phyloP scores from a whole-genome alignment of 2,888 invertebrate genomes.

The Philereme transversata region DNA sequence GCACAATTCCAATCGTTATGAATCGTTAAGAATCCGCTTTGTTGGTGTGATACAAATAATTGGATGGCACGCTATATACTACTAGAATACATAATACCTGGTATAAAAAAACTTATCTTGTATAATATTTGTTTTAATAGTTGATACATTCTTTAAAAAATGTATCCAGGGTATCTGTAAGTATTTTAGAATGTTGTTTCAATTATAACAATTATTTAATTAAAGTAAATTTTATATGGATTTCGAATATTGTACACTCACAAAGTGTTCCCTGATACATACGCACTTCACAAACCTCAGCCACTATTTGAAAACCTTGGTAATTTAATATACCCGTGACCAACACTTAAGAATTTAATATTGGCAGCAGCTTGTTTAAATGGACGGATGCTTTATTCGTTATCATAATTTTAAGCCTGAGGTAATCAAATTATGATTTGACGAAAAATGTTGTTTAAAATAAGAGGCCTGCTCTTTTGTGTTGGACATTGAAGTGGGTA shows the following conservation, averaged over 20 bases:
- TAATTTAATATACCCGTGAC: slow-evolving; percentile 56
- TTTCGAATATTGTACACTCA: too few species aligned
- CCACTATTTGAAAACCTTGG: slow-evolving; percentile 34
- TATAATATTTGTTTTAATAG: too few species aligned
- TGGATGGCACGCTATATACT: too few species aligned
- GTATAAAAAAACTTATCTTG: too few species aligned
- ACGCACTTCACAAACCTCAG: slow-evolving; percentile 23
- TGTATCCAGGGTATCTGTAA: too few species aligned
- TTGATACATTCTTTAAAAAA: too few species aligned
- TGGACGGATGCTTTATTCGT: slow-evolving; percentile 66
- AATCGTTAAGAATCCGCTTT: slow-evolving; percentile 67
- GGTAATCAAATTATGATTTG: slow-evolving; percentile 70
- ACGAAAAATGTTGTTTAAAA: slow-evolving; percentile 39
- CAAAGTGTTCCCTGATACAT: too few species aligned
- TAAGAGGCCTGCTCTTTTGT: slow-evolving; percentile 38
- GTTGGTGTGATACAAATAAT: slow-evolving; percentile 38
- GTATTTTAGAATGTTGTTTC: too few species aligned
- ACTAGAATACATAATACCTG: too few species aligned
- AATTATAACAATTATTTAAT: too few species aligned
- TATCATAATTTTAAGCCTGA: slow-evolving; percentile 61
- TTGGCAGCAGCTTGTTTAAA: slow-evolving; percentile 72
- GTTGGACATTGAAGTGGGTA: slow-evolving; percentile 51
- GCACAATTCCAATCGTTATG: slow-evolving; percentile 62
- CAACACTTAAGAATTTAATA: slow-evolving; percentile 74
- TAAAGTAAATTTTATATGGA: too few species aligned